Conservation (phyloP, 1,140 invertebrate species). For the Samia ricini region DNA sequence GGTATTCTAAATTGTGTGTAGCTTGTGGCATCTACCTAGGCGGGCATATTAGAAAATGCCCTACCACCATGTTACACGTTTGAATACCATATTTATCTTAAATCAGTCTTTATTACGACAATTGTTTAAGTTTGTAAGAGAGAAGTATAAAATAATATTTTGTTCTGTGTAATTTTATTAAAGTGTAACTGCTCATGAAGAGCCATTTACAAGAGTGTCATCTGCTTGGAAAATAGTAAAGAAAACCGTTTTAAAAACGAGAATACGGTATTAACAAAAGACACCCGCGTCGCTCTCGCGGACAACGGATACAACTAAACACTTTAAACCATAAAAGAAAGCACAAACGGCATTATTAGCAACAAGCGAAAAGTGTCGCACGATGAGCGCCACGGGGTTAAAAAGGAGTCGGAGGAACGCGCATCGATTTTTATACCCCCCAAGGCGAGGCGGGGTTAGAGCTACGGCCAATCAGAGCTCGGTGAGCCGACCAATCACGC, state of each 20-base stretch:
- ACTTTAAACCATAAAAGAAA: constrained; percentile 67
- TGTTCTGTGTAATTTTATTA: background rate
- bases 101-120: background rate
- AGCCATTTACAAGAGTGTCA: constrained; percentile 40
- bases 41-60: too few relatives aligned
- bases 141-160: background rate
- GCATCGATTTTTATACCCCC: constrained; percentile 75
- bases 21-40: too few relatives aligned
- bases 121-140: background rate
- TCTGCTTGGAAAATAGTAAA: constrained; percentile 23
- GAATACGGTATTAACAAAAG: constrained; percentile 65
- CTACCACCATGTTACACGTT: too few relatives aligned
- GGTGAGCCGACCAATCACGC: constrained; percentile 69
- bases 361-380: constrained; percentile 62
- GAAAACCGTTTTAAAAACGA: constrained; percentile 50
- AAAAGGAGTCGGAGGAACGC: constrained; percentile 55
- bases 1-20: too few relatives aligned
- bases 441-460: constrained; percentile 61
- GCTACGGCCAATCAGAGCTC: constrained; percentile 63
- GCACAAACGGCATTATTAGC: constrained; percentile 71
- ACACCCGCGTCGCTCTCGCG: constrained; percentile 59
- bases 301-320: constrained; percentile 71
- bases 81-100: too few relatives aligned
- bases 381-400: constrained; percentile 55
- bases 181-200: background rate